Percentiles rank a stretch among this genome's conserved stretches.
phyloP scores from a whole-genome alignment of 64 coral and sea anemone species.

The Cladopsammia gracilis region DNA sequence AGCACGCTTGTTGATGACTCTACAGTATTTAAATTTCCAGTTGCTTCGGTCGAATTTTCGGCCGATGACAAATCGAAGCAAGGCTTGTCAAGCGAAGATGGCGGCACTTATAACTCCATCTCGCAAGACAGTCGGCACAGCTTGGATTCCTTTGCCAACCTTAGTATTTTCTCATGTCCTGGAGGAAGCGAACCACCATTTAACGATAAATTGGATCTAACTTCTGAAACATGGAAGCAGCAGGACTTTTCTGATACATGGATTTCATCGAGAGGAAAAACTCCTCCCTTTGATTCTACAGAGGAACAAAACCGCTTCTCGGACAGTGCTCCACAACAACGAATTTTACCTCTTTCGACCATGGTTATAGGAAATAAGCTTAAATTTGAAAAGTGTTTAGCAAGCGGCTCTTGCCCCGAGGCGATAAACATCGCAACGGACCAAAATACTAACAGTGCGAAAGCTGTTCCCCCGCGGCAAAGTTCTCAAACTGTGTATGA shows the following conservation, averaged over 20 bases:
- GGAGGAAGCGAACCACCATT: not conserved
- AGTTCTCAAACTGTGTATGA: not conserved
- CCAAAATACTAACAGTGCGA: not conserved
- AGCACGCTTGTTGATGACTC: conserved; percentile 28
- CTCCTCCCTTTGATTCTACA: not conserved
- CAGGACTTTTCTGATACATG: not conserved
- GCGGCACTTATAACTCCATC: not conserved
- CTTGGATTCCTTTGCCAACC: conserved; percentile 38
- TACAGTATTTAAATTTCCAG: conserved; percentile 20
- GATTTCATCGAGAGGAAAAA: not conserved
- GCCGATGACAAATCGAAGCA: not conserved
- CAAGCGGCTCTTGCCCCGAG: not conserved
- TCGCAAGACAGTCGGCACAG: not conserved
- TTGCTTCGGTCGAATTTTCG: not conserved
- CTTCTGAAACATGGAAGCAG: not conserved
- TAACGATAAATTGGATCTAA: not conserved
- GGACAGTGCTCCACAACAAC: not conserved
- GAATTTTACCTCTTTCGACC: not conserved
- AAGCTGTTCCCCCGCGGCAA: not conserved
- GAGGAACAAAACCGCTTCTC: not conserved
- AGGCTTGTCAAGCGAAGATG: not conserved
- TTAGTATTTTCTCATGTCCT: not conserved
- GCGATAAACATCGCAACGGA: not conserved
- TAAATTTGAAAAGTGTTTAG: not conserved
- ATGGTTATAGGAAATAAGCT: not conserved